phyloP scores from a whole-genome alignment of 1,140 invertebrate genomes.

The Calycopis cecrops region DNA sequence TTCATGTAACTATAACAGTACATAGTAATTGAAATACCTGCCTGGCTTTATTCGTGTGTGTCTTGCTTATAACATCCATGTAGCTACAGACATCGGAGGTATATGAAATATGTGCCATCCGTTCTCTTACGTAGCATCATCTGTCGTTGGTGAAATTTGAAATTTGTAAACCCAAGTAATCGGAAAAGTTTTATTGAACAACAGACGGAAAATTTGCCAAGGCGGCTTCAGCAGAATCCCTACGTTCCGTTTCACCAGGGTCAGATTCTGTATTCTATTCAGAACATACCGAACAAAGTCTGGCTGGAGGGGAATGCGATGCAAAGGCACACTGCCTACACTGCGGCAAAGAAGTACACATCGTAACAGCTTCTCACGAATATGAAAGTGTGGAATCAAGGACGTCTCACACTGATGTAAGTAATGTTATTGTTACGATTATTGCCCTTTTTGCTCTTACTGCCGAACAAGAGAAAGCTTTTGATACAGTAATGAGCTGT shows the following conservation, averaged over 20 bases:
- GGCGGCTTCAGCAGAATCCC: conserved; percentile 88
- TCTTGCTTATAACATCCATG: no score
- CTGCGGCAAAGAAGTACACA: conserved; percentile 85
- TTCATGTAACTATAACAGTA: no score
- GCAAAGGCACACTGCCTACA: conserved; percentile 82
- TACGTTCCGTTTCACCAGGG: conserved; percentile 89
- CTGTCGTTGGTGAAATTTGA: conserved; percentile 3
- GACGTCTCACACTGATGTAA: conserved; percentile 70
- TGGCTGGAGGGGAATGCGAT: conserved; percentile 49
- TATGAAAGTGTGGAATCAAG: conserved; percentile 66
- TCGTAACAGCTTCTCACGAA: conserved; percentile 69
- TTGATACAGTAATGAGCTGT: no score
- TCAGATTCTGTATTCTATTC: conserved; percentile 93
- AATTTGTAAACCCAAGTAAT: conserved; percentile 10
- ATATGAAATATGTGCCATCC: no score
- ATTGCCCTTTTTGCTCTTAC: background rate
- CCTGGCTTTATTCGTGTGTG: no score
- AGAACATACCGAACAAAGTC: conserved; percentile 78
- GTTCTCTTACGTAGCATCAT: no score
- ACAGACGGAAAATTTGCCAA: conserved; percentile 78
- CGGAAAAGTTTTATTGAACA: conserved; percentile 33
- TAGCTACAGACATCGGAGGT: no score
- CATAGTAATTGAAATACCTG: no score
- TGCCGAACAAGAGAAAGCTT: no score
- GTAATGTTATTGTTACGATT: conserved; percentile 14